Percentiles rank a stretch among this genome's conserved stretches.
Conservation (phyloP, 1,140 invertebrate species). For the Drosophila nigromelanica region DNA sequence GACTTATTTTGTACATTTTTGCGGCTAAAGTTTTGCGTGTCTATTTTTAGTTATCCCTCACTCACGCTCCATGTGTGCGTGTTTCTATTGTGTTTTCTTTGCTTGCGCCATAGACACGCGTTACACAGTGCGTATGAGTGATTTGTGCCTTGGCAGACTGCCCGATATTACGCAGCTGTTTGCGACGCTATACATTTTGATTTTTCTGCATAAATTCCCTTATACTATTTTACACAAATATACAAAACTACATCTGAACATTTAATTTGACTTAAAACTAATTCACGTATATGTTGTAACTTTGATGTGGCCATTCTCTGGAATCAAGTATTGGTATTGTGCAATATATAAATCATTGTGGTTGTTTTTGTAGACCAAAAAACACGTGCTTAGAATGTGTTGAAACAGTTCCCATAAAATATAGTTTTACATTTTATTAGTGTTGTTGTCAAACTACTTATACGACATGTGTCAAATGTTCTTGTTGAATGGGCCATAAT, state of each 20-base stretch:
- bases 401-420: conserved; percentile 6
- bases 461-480: neutral
- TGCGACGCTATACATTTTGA: conserved; percentile 54
- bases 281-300: conserved; percentile 34
- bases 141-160: conserved; percentile 72
- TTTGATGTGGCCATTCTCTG: neutral
- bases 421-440: neutral
- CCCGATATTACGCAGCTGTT: conserved; percentile 80
- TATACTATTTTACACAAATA: conserved; percentile 58
- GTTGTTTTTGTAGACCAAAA: conserved; percentile 18
- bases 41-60: conserved; percentile 65
- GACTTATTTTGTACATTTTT: conserved; percentile 24
- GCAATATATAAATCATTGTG: conserved; percentile 61
- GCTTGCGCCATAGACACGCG: conserved; percentile 56
- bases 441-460: neutral
- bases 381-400: conserved; percentile 24
- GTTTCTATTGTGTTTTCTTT: conserved; percentile 68
- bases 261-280: conserved; percentile 48
- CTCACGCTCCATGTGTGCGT: conserved; percentile 25
- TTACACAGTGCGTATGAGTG: conserved; percentile 72
- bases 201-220: conserved; percentile 26
- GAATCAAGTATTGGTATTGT: conserved; percentile 21
- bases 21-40: conserved; percentile 55
- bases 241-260: conserved; percentile 2
- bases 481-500: neutral